Conservation (phyloP, 1,140 invertebrate species). For the Trichonephila inaurata region DNA sequence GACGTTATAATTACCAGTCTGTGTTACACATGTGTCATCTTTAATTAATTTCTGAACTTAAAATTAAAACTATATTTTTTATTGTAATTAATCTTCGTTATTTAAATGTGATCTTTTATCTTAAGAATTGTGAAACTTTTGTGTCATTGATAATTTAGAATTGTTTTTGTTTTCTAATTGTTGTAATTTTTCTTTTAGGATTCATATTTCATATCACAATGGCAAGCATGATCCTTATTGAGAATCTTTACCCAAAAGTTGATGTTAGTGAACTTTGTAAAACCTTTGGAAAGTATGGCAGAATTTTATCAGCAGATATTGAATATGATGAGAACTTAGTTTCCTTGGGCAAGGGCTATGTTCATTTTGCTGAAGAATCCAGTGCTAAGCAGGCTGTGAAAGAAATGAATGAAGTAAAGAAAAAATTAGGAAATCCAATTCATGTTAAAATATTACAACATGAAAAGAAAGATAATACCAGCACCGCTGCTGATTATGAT, state of each 20-base stretch:
- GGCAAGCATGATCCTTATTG: conserved; percentile 2
- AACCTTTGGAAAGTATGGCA: conserved; percentile 23
- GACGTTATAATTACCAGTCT: too few species aligned
- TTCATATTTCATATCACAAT: background rate
- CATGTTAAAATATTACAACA: background rate
- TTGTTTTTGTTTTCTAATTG: too few species aligned
- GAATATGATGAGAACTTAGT: background rate
- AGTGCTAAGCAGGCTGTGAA: conserved; percentile 28
- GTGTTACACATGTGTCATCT: too few species aligned
- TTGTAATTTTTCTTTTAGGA: background rate
- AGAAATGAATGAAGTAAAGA: conserved; percentile 32
- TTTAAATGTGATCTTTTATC: too few species aligned
- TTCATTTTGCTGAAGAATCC: background rate
- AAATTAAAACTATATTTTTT: too few species aligned
- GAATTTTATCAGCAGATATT: conserved; percentile 25
- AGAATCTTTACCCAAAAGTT: conserved; percentile 12
- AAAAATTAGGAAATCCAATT: background rate
- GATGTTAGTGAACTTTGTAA: conserved; percentile 11
- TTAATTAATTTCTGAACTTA: too few species aligned
- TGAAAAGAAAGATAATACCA: background rate
- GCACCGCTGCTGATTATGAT: background rate
- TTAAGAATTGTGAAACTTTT: too few species aligned
- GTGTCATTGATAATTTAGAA: too few species aligned
- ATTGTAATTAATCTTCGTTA: too few species aligned
- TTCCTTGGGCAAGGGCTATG: conserved; percentile 26